These are phyloP conservation scores for Sylvietta virens DNA, from an alignment of 2,113 vertebrate species.

Conservation along the genomic window DNA sequence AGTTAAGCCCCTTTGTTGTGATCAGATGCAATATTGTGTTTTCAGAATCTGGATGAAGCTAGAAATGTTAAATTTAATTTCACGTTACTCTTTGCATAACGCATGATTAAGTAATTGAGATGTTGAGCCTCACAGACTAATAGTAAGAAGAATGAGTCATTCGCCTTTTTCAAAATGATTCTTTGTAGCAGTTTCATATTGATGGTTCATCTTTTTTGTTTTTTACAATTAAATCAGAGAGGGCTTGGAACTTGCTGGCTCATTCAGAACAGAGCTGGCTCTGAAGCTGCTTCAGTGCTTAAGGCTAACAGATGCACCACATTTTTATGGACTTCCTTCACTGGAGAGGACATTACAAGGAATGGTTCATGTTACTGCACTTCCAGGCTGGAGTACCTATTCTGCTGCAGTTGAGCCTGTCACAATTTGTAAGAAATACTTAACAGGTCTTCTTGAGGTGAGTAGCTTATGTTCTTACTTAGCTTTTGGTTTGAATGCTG, in stretches of 20 bases:
- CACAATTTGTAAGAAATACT: constrained; percentile 84
- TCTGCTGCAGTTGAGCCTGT: constrained; percentile 72
- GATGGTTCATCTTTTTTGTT: neutral
- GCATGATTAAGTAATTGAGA: neutral
- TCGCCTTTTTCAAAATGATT: neutral
- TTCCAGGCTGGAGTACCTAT: constrained; percentile 86
- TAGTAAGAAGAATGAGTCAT: neutral
- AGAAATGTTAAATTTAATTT: neutral
- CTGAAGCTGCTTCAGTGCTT: constrained; percentile 86
- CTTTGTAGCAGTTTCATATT: neutral
- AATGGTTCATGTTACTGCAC: constrained; percentile 86
- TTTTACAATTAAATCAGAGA: constrained; percentile 66
- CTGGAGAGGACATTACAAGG: constrained; percentile 87
- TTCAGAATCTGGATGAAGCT: neutral
- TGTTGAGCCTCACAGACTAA: neutral
- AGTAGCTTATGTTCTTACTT: neutral
- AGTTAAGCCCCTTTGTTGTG: neutral
- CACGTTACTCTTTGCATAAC: neutral
- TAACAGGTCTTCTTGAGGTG: constrained; percentile 90
- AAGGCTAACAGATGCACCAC: constrained; percentile 85
- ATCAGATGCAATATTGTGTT: neutral
- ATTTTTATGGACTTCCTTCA: constrained; percentile 93
- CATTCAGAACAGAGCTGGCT: constrained; percentile 86
- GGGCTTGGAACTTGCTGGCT: constrained; percentile 76
- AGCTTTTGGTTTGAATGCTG: neutral